Percentiles rank a stretch among this genome's conserved stretches.
Conservation (phyloP, 2,888 invertebrate species). For the Cantharis flavilabris region DNA sequence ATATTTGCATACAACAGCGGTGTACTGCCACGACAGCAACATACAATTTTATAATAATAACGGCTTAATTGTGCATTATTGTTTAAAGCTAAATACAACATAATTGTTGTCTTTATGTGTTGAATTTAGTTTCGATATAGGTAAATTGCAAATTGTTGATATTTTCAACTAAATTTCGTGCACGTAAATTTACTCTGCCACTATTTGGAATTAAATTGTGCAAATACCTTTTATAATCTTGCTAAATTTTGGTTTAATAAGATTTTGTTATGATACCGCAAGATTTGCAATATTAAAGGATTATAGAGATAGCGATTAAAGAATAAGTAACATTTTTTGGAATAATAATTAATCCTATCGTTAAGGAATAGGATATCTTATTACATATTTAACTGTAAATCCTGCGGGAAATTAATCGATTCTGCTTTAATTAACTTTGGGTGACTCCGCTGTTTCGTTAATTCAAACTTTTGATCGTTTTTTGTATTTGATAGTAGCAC, state of each 20-base stretch:
- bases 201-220: not conserved
- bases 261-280: not conserved
- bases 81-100: not conserved
- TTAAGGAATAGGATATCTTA: slow-evolving; percentile 24
- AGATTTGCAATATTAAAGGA: not conserved
- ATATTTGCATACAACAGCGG: not conserved
- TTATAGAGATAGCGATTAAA: not conserved
- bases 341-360: slow-evolving; percentile 10
- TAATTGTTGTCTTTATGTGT: not conserved
- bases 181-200: not conserved
- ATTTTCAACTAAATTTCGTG: not conserved
- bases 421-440: slow-evolving; percentile 36
- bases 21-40: not conserved
- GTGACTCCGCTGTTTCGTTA: slow-evolving; percentile 34
- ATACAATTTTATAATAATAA: not conserved
- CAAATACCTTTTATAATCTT: not conserved
- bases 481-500: slow-evolving; percentile 11
- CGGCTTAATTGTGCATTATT: not conserved
- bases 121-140: not conserved
- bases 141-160: not conserved
- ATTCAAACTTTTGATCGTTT: slow-evolving; percentile 31
- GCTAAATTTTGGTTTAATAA: not conserved
- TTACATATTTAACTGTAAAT: slow-evolving; percentile 35
- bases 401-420: slow-evolving; percentile 38
- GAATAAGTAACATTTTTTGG: not conserved